These are phyloP conservation scores for Pseudomyrmex sp. DNA, from an alignment of 1,140 invertebrate genomes.

Conservation along the genomic window DNA sequence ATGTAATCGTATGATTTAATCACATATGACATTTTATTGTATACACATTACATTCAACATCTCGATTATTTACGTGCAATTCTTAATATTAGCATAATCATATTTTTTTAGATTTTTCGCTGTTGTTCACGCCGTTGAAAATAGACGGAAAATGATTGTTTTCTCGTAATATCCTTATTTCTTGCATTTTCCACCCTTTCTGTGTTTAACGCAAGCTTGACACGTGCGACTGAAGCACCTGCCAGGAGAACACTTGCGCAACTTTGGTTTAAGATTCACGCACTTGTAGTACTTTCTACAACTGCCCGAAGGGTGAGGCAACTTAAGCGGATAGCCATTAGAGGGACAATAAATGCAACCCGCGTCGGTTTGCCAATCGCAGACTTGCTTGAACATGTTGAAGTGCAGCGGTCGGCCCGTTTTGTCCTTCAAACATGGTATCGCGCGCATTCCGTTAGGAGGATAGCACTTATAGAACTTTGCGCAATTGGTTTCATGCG, in stretches of 20 bases:
- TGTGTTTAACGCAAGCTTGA: background rate
- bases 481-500: conserved; percentile 24
- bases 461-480: conserved; percentile 20
- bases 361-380: conserved; percentile 10
- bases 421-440: background rate
- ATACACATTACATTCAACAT: too few species aligned
- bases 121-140: too few species aligned
- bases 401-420: background rate
- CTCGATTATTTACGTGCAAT: too few species aligned
- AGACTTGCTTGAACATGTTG: background rate
- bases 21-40: conserved; percentile 17
- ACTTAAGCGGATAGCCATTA: background rate
- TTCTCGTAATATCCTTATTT: too few species aligned
- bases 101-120: too few species aligned
- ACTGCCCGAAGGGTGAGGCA: background rate
- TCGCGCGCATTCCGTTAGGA: background rate
- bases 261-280: background rate
- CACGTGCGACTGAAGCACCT: conserved; percentile 24
- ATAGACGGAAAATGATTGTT: too few species aligned
- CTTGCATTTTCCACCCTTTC: background rate
- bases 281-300: background rate
- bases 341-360: background rate
- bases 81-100: too few species aligned
- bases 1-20: conserved; percentile 65
- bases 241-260: background rate